Conservation (phyloP, 2,797 vertebrate genomes). For the Chanos chanos region DNA sequence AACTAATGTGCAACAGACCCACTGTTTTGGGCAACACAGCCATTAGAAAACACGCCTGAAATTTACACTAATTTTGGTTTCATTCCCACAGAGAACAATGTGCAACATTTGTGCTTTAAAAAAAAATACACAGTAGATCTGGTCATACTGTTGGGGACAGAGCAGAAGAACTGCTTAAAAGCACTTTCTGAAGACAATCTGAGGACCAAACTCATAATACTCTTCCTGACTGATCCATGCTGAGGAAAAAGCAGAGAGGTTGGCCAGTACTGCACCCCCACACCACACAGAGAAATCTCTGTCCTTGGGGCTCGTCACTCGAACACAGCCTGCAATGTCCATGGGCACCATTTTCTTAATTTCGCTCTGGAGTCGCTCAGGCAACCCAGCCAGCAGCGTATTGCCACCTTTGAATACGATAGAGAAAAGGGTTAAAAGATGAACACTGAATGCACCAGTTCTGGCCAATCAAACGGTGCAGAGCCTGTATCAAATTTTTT, state of each 20-base stretch:
- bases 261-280: conserved; percentile 67
- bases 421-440: not conserved
- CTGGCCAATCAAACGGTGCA: not conserved
- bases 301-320: conserved; percentile 58
- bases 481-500: not conserved
- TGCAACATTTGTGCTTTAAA: not conserved
- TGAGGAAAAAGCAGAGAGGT: conserved; percentile 46
- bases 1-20: no score
- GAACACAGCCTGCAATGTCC: conserved; percentile 42
- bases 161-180: conserved; percentile 55
- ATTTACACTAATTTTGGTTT: no score
- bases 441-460: not conserved
- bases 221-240: conserved; percentile 72
- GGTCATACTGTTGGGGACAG: conserved; percentile 16
- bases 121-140: not conserved
- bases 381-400: conserved; percentile 65
- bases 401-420: conserved; percentile 63
- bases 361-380: conserved; percentile 66
- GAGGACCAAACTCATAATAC: conserved; percentile 68
- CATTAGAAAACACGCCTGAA: no score
- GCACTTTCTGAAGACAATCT: conserved; percentile 74
- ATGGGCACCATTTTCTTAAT: conserved; percentile 49
- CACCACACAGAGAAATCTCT: conserved; percentile 71
- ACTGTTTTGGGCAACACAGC: no score
- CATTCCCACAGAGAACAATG: no score